Evolutionary conservation across 2,888 invertebrate species (phyloP), one percentile per base, ranked within the genome.

Genomic region (Agonopterix arenella): DNA sequence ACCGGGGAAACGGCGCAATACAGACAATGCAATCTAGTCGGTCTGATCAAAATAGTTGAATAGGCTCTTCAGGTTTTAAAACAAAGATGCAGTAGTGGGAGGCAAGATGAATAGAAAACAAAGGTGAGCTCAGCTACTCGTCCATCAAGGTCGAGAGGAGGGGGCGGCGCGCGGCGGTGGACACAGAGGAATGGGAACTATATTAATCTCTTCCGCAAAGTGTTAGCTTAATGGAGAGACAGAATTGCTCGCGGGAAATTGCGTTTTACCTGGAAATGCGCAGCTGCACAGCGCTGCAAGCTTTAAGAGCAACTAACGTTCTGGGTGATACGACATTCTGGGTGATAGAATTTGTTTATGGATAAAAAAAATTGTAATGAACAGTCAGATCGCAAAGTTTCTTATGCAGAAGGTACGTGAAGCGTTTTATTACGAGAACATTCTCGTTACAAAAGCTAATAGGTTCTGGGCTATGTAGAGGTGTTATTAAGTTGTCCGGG

Each of bases 401-500:
- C 2, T 28, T 28, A 28, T 7, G 28, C 28, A 28, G 28, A 28
- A 28, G 50, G 50, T 43, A 54, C 53, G 52, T 56, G 52, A 42
- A n/a, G 48, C 5, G 28, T 28, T 28, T 28, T 28, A 41, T 54
- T 50, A 48, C 38, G 52, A 57, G 54, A 61, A 59, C 46, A 59
- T 56, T 55, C 57, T 59, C 44, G 52, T 60, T 57, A 54, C 55
- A 57, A 49, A 52, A 56, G 53, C 58, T 59, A 59, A 58, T 57
- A 62, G 55, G 51, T 58, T 56, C 60, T 50, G 50, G 51, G 52
- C 52, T 11, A 11, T 11, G 40, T 56, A 62, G 61, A 69, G 56
- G 61, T 66, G 64, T 68, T 73, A 72, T 74, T 74, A 72, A 74
- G 66, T 58, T 70, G 72, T 70, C 67, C 64, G 52, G 58, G 58